phyloP scores from a whole-genome alignment of 2,888 invertebrate genomes.

The Tinea trinotella region DNA sequence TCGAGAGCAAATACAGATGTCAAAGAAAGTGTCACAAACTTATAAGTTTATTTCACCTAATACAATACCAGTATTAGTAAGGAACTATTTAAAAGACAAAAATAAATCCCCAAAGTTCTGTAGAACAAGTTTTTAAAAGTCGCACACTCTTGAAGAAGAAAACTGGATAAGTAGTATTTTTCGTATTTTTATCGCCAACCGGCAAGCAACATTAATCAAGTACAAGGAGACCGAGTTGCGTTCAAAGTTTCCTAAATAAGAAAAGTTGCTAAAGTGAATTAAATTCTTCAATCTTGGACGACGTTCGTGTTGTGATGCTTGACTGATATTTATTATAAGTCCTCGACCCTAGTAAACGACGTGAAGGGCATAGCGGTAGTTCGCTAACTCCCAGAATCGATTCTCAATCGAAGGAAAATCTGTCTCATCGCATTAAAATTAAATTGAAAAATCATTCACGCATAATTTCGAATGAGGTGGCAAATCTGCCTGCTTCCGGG shows the following conservation, averaged over 20 bases:
- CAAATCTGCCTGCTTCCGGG: no score
- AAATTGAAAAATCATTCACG: no score
- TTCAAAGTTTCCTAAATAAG: constrained; percentile 42
- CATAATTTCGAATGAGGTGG: no score
- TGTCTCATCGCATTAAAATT: no score
- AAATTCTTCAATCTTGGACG: constrained; percentile 35
- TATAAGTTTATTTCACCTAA: no score
- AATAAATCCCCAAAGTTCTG: neutral
- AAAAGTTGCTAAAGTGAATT: constrained; percentile 53
- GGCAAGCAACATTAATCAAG: constrained; percentile 17
- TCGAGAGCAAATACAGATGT: no score
- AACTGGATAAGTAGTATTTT: neutral
- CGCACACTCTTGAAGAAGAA: neutral
- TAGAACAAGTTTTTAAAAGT: constrained; percentile 8
- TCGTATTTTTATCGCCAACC: constrained; percentile 1
- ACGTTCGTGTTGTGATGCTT: neutral
- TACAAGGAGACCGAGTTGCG: constrained; percentile 23
- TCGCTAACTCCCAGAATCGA: no score
- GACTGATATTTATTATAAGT: neutral
- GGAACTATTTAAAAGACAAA: neutral
- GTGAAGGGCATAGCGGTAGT: no score
- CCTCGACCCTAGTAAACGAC: no score
- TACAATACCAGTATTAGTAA: neutral
- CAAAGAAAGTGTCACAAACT: neutral
- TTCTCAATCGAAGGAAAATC: no score